A percentile compares a stretch with the other conserved stretches of the same genome.
These are phyloP conservation scores for Chlorodrepanis virens DNA, from an alignment of 2,113 vertebrate species.

Conservation along the genomic window DNA sequence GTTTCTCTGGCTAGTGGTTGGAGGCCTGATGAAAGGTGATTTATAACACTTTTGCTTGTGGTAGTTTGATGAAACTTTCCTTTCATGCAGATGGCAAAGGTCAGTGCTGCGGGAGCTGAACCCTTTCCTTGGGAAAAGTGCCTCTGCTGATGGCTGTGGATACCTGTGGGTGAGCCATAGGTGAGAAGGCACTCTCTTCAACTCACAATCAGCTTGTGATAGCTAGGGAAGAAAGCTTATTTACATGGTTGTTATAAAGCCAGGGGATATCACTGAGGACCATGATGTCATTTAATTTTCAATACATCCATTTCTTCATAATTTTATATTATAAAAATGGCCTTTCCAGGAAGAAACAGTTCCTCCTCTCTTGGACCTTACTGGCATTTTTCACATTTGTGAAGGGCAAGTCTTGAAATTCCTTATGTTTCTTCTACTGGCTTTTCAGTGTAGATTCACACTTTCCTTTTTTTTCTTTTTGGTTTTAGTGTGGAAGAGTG, in stretches of 20 bases:
- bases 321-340: neutral
- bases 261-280: neutral
- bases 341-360: neutral
- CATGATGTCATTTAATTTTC: neutral
- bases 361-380: neutral
- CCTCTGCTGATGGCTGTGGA: neutral
- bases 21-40: constrained; percentile 31
- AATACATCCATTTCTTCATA: neutral
- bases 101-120: neutral
- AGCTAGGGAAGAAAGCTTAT: neutral
- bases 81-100: neutral
- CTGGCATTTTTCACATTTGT: neutral
- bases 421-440: neutral
- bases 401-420: neutral
- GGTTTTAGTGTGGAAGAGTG: constrained; percentile 14
- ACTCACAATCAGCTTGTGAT: neutral
- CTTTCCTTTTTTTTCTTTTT: neutral
- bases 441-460: constrained; percentile 38
- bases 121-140: neutral
- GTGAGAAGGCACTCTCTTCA: neutral
- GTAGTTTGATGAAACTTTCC: neutral
- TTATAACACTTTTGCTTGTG: neutral
- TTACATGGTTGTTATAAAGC: neutral
- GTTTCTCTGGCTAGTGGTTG: neutral
- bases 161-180: neutral